Percentiles rank a stretch among this genome's conserved stretches.
Conservation (phyloP, 1,140 invertebrate genomes). For the Belonocnema kinseyi region DNA sequence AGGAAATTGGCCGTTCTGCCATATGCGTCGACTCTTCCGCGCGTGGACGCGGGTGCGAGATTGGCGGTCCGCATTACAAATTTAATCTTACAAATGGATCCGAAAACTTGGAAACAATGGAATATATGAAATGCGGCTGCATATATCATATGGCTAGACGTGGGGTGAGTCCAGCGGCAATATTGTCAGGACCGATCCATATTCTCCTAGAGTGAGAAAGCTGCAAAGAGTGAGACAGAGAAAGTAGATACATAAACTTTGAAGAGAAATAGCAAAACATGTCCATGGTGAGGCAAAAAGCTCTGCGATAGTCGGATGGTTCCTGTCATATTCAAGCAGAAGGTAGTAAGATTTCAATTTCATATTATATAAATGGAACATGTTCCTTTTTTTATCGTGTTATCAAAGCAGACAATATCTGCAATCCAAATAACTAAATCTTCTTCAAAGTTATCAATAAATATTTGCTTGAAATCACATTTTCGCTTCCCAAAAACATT, state of each 20-base stretch:
- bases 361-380: too few species aligned
- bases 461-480: too few species aligned
- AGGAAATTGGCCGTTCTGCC: constrained; percentile 69
- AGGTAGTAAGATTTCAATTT: too few species aligned
- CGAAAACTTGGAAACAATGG: constrained; percentile 77
- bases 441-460: too few species aligned
- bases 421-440: too few species aligned
- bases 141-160: constrained; percentile 70
- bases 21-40: constrained; percentile 69
- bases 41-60: constrained; percentile 52
- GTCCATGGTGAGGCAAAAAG: neutral
- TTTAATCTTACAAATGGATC: constrained; percentile 78
- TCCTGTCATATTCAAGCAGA: too few species aligned
- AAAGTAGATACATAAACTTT: neutral
- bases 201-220: constrained; percentile 62
- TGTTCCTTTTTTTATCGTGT: too few species aligned
- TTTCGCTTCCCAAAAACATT: too few species aligned
- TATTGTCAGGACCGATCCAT: constrained; percentile 76
- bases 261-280: constrained; percentile 40
- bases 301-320: too few species aligned
- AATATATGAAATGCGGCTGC: constrained; percentile 75
- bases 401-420: too few species aligned
- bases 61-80: constrained; percentile 72
- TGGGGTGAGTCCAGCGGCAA: constrained; percentile 69
- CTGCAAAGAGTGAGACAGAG: neutral